Evolutionary conservation across 2,888 invertebrate genomes (phyloP).

Genomic region (Lepidonotus clava): DNA sequence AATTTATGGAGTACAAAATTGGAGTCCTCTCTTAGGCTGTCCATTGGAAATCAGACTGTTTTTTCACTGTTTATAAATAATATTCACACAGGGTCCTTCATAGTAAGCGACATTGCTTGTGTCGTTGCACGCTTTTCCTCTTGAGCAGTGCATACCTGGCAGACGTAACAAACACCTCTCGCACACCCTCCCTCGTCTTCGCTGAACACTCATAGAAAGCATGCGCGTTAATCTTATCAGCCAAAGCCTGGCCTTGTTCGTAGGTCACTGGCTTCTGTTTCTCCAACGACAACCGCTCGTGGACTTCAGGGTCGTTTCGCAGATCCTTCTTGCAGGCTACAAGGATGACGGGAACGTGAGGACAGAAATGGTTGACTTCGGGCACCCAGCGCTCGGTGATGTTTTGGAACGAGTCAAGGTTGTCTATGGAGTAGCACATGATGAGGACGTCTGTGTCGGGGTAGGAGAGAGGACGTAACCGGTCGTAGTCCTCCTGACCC

Average conservation of each 20-base stretch:
- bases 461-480: slow-evolving; percentile 49
- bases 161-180: slow-evolving; percentile 35
- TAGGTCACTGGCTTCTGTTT: slow-evolving; percentile 10
- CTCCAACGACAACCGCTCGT: background rate
- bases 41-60: too few relatives aligned
- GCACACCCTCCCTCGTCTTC: slow-evolving; percentile 42
- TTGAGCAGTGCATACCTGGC: slow-evolving; percentile 10
- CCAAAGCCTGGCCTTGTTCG: background rate
- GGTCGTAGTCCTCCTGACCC: slow-evolving; percentile 53
- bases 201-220: slow-evolving; percentile 51
- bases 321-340: slow-evolving; percentile 45
- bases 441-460: slow-evolving; percentile 50
- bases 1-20: too few relatives aligned
- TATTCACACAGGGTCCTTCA: too few relatives aligned
- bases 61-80: too few relatives aligned
- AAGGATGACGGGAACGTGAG: slow-evolving; percentile 25
- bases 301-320: background rate
- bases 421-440: slow-evolving; percentile 49
- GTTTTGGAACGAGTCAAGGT: slow-evolving; percentile 45
- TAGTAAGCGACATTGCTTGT: background rate
- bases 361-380: slow-evolving; percentile 45
- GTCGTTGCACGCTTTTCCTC: background rate
- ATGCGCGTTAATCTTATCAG: slow-evolving; percentile 11
- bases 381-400: slow-evolving; percentile 40
- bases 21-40: too few relatives aligned